phyloP scores from a whole-genome alignment of 92 coral and sea anemone genomes.

The Porites rus region DNA sequence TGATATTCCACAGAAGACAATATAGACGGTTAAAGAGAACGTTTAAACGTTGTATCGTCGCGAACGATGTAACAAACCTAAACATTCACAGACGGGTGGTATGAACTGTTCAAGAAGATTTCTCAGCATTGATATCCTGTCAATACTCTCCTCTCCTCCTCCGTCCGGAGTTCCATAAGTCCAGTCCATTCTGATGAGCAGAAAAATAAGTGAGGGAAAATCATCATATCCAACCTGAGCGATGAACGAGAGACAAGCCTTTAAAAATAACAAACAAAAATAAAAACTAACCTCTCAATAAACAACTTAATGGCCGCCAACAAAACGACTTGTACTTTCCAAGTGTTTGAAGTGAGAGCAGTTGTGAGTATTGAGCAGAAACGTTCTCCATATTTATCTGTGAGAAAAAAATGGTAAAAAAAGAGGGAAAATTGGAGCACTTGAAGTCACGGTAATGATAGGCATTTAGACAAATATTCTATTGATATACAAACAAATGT shows the following conservation, averaged over 20 bases:
- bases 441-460: too few species aligned
- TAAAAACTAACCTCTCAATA: constrained; percentile 67
- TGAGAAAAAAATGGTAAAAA: background rate
- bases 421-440: background rate
- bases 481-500: too few species aligned
- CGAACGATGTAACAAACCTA: constrained; percentile 54
- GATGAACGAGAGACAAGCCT: too few species aligned
- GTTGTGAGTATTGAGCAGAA: constrained; percentile 66
- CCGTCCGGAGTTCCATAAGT: constrained; percentile 28
- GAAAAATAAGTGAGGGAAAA: too few species aligned
- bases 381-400: constrained; percentile 61
- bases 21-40: too few species aligned
- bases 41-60: background rate
- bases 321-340: constrained; percentile 93
- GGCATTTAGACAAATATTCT: too few species aligned
- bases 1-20: too few species aligned
- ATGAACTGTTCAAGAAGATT: constrained; percentile 32
- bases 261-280: background rate
- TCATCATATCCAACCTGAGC: too few species aligned
- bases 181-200: constrained; percentile 69
- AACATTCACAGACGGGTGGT: constrained; percentile 79
- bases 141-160: constrained; percentile 29
- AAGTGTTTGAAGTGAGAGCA: constrained; percentile 81
- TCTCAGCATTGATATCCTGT: constrained; percentile 54
- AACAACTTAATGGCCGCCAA: constrained; percentile 78